Percentiles rank a stretch among this genome's conserved stretches.
Conservation (phyloP, 53 echinoderm and acorn worm genomes). For the Crossaster papposus region DNA sequence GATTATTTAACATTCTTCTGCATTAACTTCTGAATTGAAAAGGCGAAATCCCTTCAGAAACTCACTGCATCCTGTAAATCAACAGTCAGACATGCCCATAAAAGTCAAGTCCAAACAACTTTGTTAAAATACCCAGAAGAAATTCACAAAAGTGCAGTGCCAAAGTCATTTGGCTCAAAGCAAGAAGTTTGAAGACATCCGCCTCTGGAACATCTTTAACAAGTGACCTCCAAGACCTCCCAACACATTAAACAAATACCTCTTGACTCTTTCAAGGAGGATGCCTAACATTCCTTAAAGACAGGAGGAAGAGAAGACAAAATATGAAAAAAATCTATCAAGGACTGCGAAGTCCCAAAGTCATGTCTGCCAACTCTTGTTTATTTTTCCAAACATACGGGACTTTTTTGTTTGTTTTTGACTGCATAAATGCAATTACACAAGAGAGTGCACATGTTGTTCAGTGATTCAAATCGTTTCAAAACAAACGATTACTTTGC, state of each 20-base stretch:
- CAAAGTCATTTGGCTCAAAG: not conserved
- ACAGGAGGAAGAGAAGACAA: not conserved
- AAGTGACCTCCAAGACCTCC: not conserved
- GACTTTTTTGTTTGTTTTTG: not conserved
- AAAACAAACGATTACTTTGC: not conserved
- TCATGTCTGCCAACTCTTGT: constrained; percentile 22
- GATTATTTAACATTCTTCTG: too few species aligned
- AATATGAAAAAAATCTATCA: not conserved
- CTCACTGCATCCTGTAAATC: not conserved
- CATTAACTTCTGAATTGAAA: too few species aligned
- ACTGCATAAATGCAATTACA: constrained; percentile 10
- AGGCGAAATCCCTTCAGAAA: not conserved
- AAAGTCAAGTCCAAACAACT: not conserved
- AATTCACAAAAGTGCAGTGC: not conserved
- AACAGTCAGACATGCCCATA: not conserved
- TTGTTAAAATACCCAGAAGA: not conserved
- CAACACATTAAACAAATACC: constrained; percentile 39
- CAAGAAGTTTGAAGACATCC: not conserved
- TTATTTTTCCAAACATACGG: constrained; percentile 42
- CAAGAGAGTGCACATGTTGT: not conserved
- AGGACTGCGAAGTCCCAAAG: not conserved
- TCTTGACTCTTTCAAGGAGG: constrained; percentile 1
- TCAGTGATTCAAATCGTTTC: not conserved
- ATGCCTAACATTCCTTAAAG: constrained; percentile 1
- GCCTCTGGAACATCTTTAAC: not conserved